Evolutionary conservation across 2,888 invertebrate genomes (phyloP).

Genomic region (Heteropelma amictum): DNA sequence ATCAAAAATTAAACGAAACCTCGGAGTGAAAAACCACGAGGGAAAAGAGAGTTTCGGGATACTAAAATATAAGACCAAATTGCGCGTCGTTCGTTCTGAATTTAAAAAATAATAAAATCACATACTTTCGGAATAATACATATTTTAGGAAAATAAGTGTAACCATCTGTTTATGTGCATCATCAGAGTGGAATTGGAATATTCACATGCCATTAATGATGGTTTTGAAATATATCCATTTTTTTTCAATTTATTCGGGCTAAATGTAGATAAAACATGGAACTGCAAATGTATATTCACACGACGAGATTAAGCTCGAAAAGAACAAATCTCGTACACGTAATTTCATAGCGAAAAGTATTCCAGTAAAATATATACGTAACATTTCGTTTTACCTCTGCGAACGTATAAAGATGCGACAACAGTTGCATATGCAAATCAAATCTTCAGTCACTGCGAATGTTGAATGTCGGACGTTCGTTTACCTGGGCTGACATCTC

Average conservation of each 20-base stretch:
- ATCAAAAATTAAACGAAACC: too few species aligned
- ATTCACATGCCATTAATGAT: too few species aligned
- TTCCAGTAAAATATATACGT: neutral
- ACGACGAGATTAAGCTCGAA: neutral
- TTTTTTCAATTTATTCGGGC: neutral
- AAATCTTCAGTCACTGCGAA: constrained; percentile 18
- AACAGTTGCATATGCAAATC: constrained; percentile 40
- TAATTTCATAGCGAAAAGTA: neutral
- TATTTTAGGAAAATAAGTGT: too few species aligned
- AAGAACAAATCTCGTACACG: neutral
- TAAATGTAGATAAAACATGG: neutral
- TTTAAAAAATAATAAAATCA: too few species aligned
- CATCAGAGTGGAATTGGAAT: too few species aligned
- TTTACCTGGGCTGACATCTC: constrained; percentile 14
- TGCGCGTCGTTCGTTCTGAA: too few species aligned
- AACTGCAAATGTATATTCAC: too few species aligned
- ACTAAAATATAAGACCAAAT: too few species aligned
- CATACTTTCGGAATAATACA: too few species aligned
- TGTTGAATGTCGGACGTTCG: constrained; percentile 5
- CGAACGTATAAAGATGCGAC: neutral
- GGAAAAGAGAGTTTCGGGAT: too few species aligned
- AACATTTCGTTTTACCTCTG: constrained; percentile 1
- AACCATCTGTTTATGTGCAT: too few species aligned
- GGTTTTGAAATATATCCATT: neutral
- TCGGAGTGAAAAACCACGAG: too few species aligned